Conservation (phyloP, 2,113 vertebrate species). For the Dryoscopus gambensis region DNA sequence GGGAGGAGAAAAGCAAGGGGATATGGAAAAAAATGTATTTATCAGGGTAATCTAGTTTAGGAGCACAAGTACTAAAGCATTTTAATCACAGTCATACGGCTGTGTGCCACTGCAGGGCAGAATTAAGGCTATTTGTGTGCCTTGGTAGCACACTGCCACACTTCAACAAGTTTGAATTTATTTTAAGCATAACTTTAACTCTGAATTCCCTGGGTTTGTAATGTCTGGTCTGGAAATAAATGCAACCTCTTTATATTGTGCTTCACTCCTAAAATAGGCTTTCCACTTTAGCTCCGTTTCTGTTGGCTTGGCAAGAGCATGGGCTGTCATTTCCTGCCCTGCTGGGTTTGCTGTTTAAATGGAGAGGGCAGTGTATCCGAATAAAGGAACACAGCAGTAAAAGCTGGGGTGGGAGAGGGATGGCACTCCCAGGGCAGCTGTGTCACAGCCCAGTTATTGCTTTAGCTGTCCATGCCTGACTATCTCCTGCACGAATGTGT, state of each 20-base stretch:
- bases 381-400: neutral
- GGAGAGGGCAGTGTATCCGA: neutral
- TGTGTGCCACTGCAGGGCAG: conserved; percentile 30
- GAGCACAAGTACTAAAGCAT: conserved; percentile 14
- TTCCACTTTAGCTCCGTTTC: neutral
- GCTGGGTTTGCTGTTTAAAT: neutral
- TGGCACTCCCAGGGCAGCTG: neutral
- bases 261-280: neutral
- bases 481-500: neutral
- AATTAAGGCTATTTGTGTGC: conserved; percentile 19
- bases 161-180: conserved; percentile 30
- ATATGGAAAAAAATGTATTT: conserved; percentile 17
- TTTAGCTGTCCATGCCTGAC: neutral
- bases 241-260: neutral
- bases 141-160: conserved; percentile 19
- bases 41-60: conserved; percentile 20
- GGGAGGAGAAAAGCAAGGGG: neutral
- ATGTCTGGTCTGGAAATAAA: neutral
- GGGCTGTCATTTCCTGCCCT: conserved; percentile 15
- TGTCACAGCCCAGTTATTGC: neutral
- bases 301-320: neutral
- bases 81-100: conserved; percentile 31
- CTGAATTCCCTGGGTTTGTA: conserved; percentile 4
- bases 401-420: neutral
- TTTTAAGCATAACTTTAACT: conserved; percentile 39